Percentiles rank a stretch among this genome's conserved stretches.
These are phyloP conservation scores for Autographa pulchrina DNA, from an alignment of 2,888 invertebrate species.

Conservation along the genomic window DNA sequence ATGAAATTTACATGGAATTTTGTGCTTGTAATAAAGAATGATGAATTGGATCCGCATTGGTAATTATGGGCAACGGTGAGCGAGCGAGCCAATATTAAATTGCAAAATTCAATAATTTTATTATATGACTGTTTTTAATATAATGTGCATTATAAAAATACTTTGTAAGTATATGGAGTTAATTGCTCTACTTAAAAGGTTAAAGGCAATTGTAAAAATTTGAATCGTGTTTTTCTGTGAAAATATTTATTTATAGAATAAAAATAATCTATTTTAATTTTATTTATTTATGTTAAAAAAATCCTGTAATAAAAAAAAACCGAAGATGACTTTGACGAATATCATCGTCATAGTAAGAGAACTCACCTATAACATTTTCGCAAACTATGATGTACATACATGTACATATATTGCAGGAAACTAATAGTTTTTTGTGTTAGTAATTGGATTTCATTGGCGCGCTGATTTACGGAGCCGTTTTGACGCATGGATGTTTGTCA, in stretches of 20 bases:
- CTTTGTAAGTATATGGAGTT: no score
- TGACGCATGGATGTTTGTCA: conserved; percentile 88
- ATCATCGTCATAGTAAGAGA: background rate
- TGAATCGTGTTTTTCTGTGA: no score
- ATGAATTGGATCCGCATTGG: conserved; percentile 88
- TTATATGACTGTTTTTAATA: conserved; percentile 72
- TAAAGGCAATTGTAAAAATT: background rate
- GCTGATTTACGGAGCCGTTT: conserved; percentile 80
- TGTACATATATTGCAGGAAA: conserved; percentile 62
- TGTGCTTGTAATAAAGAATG: conserved; percentile 88
- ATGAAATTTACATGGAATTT: conserved; percentile 89
- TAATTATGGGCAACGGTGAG: conserved; percentile 86
- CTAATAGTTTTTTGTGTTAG: conserved; percentile 83
- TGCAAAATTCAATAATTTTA: conserved; percentile 87
- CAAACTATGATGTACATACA: conserved; percentile 26
- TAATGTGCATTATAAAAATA: conserved; percentile 19
- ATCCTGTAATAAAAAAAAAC: no score
- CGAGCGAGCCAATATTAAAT: conserved; percentile 82
- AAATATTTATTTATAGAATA: no score
- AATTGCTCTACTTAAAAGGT: background rate
- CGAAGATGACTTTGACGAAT: background rate
- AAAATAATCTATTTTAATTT: no score
- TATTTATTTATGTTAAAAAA: no score
- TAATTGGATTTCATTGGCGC: conserved; percentile 86
- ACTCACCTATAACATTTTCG: conserved; percentile 10